These are phyloP conservation scores for Aythya baeri DNA, from an alignment of 2,113 vertebrate genomes.

Conservation along the genomic window DNA sequence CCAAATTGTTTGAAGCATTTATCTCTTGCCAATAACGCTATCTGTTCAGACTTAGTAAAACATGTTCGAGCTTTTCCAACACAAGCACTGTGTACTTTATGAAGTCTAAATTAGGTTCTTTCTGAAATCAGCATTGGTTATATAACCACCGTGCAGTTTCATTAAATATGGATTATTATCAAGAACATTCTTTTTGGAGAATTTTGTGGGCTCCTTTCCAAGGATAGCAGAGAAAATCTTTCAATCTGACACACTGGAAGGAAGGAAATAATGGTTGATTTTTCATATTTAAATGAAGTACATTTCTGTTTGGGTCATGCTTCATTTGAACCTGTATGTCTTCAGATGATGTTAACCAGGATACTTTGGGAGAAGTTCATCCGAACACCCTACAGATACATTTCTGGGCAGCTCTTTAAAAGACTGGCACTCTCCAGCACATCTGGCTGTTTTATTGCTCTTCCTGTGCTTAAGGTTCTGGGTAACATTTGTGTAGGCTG, in stretches of 20 bases:
- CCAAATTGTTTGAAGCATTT: constrained; percentile 49
- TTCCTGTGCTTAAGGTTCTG: not conserved
- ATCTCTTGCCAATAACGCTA: constrained; percentile 46
- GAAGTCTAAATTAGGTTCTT: constrained; percentile 46
- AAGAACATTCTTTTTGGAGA: constrained; percentile 26
- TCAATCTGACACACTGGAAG: not conserved
- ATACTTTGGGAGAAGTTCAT: not conserved
- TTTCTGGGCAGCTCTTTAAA: not conserved
- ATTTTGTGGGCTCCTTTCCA: constrained; percentile 35
- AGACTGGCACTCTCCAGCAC: not conserved
- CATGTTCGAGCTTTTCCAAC: constrained; percentile 48
- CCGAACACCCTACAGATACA: not conserved
- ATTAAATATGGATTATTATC: constrained; percentile 63
- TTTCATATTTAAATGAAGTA: constrained; percentile 11
- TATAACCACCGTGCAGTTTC: constrained; percentile 29
- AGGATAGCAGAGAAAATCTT: not conserved
- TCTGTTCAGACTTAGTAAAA: constrained; percentile 42
- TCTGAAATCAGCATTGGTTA: constrained; percentile 52
- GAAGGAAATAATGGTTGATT: constrained; percentile 14
- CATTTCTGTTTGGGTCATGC: not conserved
- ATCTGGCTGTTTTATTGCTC: not conserved
- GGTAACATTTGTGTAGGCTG: not conserved
- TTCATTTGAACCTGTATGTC: not conserved
- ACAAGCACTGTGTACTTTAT: constrained; percentile 14
- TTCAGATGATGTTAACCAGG: not conserved